Evolutionary conservation across 2,113 vertebrate genomes (phyloP), one percentile per base, ranked within the genome.

Genomic region (Hepsetus odoe): DNA sequence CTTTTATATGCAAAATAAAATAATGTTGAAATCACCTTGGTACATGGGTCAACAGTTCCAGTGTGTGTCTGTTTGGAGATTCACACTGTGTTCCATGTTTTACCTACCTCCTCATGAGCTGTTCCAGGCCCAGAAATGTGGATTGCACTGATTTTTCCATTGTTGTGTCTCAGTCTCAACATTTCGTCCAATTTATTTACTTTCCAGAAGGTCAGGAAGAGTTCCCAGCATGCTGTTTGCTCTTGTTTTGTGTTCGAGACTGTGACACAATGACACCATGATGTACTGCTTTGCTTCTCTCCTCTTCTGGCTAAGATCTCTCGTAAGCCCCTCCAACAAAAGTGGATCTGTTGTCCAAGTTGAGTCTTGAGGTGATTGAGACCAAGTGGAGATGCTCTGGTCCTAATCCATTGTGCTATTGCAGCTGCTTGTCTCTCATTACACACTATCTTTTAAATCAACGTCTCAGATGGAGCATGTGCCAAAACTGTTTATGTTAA

Each of bases 161-260:
- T 88, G 78, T 86, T 88, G 79, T 81, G 85, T 89, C 83, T 81
- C 55, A 40, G 40, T n/a, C 40, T 80, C 14, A 30, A 14, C 32
- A 18, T 66, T 56, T 76, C 49, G 35, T 75, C 11, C 35, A 55
- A 69, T 56, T 77, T 26, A 75, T 72, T 74, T 80, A 56, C 20
- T 72, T 75, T 72, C 44, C 62, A 64, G 35, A 56, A 56, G 80
- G 83, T 82, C 76, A 64, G n/a, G 22, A 72, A 28, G 30, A 82
- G 66, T 79, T 79, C 61, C 68, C 33, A 69, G 18, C 24, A 64
- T 30, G 24, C 20, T 71, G 42, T 76, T 53, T 76, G 66, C 49
- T 28, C 49, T 76, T 40, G 49, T 53, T 80, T 55, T 53, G 46
- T 22, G 56, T 70, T 32, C 5, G 42, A 69, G 42, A 49, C 53